phyloP scores from a whole-genome alignment of 1,140 invertebrate species.

The Vollenhovia emeryi region DNA sequence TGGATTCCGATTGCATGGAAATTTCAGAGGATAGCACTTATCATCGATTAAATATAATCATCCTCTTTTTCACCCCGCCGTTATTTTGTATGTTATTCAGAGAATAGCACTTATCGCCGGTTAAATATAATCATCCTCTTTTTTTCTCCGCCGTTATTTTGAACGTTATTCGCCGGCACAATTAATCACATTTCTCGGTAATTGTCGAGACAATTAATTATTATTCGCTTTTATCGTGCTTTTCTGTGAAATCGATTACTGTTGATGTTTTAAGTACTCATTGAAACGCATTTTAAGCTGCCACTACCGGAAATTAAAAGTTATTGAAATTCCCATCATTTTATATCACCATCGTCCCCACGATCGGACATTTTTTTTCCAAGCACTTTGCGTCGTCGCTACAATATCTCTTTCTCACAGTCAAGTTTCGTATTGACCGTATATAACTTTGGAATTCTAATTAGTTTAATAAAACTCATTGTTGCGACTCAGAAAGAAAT shows the following conservation, averaged over 20 bases:
- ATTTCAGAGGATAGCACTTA: constrained; percentile 25
- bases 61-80: too few relatives aligned
- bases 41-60: constrained; percentile 26
- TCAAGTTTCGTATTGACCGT: not conserved
- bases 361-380: not conserved
- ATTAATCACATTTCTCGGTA: constrained; percentile 82
- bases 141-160: constrained; percentile 16
- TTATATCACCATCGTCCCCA: not conserved
- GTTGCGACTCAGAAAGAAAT: not conserved
- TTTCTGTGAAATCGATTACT: constrained; percentile 11
- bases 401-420: not conserved
- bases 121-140: constrained; percentile 33
- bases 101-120: not conserved
- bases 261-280: constrained; percentile 34
- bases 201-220: constrained; percentile 78
- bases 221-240: constrained; percentile 25
- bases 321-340: not conserved
- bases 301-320: not conserved
- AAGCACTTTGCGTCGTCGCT: not conserved
- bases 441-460: constrained; percentile 25
- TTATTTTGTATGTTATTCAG: too few relatives aligned
- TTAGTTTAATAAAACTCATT: constrained; percentile 47
- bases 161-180: constrained; percentile 59
- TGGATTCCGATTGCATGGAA: constrained; percentile 15
- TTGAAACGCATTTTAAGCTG: constrained; percentile 5